Evolutionary conservation across 2,888 invertebrate genomes (phyloP).

Genomic region (Euzophera pinguis): DNA sequence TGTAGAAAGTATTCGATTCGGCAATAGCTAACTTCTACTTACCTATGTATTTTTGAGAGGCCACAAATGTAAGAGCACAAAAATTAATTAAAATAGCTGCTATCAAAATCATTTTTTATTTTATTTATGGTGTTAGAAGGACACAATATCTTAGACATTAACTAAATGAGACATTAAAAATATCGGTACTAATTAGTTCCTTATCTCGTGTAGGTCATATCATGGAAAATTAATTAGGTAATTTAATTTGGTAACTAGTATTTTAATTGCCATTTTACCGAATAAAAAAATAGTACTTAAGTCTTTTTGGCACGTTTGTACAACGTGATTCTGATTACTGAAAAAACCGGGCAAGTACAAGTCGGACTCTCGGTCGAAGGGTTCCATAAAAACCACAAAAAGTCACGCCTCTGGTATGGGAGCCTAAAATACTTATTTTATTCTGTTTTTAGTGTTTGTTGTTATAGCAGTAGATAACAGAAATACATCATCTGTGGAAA

Average conservation of each 20-base stretch:
- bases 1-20: too few relatives aligned
- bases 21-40: neutral
- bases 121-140: neutral
- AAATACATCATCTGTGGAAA: too few relatives aligned
- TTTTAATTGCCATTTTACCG: neutral
- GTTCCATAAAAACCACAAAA: too few relatives aligned
- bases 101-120: neutral
- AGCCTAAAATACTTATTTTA: too few relatives aligned
- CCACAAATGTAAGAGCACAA: neutral
- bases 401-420: too few relatives aligned
- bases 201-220: neutral
- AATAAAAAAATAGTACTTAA: too few relatives aligned
- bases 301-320: too few relatives aligned
- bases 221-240: neutral
- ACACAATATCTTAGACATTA: neutral
- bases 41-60: neutral
- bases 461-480: too few relatives aligned
- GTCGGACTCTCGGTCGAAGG: too few relatives aligned
- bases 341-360: too few relatives aligned
- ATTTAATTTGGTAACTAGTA: neutral
- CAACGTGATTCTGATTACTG: too few relatives aligned
- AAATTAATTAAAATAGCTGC: neutral
- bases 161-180: neutral
- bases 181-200: neutral
- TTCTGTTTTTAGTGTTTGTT: too few relatives aligned